Evolutionary conservation across 2,888 invertebrate genomes (phyloP), one percentile per base, ranked within the genome.

Genomic region (Hypomecis punctinalis): DNA sequence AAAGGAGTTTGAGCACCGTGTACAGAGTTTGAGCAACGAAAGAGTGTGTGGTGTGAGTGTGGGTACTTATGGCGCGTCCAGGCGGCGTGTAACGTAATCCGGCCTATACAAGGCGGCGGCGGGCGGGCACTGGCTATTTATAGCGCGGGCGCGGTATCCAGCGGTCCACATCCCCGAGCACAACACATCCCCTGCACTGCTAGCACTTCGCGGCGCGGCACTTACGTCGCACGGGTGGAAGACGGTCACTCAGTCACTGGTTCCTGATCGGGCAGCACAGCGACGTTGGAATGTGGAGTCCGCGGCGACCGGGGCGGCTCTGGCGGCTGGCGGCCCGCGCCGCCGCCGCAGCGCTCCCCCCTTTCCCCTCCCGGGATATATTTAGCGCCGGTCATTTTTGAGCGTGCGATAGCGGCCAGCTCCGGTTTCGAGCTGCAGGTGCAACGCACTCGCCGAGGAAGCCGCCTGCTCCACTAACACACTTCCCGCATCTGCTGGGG

Each of bases 231-330:
- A 88, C 91, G 89, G 89, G 89, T 86, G 75, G 89, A 90, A 90
- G 90, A 84, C 91, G 92, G 93, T 90, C 91, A 89, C 87, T 85
- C 85, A 87, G 90, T 90, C 89, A 89, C 88, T 84, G 88, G 87
- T 84, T 85, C 83, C 79, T 83, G 76, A 83, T 88, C 88, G 86
- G 86, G 85, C 90, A 90, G 90, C 91, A 89, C 90, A 89, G 90
- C 92, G 90, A 89, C 93, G 94, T 94, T 94, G 94, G 94, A 94
- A 94, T 95, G 94, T 94, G 94, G 94, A 94, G 94, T 94, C 94
- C 94, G 94, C 95, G 94, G 93, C 94, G 94, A 94, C 94, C 94
- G 93, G 91, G 94, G 94, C 94, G 94, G 94, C 94, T 95, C 95
- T 95, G 94, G 77, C 77, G 81, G 82, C 78, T 72, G 78, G 73